Evolutionary conservation across 2,888 invertebrate genomes (phyloP).

Genomic region (Andrena hattorfiana): DNA sequence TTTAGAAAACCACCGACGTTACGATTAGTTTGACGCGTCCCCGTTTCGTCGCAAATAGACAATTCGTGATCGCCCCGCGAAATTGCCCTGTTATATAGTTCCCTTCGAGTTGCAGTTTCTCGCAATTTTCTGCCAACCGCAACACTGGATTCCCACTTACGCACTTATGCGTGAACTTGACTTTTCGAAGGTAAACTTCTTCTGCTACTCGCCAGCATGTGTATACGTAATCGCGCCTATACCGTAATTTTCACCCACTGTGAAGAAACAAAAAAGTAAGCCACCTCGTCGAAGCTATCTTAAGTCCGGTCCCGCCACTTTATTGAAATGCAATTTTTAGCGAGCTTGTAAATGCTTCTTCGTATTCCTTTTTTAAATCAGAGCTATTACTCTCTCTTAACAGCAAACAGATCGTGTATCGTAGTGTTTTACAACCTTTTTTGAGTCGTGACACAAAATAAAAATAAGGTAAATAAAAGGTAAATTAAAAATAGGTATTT

Average conservation of each 20-base stretch:
- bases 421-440: no score
- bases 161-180: conserved; percentile 72
- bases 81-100: conserved; percentile 49
- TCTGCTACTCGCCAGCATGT: conserved; percentile 16
- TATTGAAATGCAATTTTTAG: neutral
- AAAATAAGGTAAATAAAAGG: no score
- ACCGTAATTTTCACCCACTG: conserved; percentile 30
- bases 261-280: neutral
- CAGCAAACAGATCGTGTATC: no score
- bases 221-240: conserved; percentile 39
- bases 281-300: neutral
- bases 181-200: conserved; percentile 64
- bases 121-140: conserved; percentile 61
- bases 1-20: conserved; percentile 33
- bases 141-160: conserved; percentile 65
- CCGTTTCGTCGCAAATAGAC: conserved; percentile 43
- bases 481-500: no score
- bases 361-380: neutral
- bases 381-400: no score
- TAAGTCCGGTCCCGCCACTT: neutral
- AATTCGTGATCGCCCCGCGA: conserved; percentile 45
- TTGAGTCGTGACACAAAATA: no score
- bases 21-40: conserved; percentile 47
- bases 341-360: no score
- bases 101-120: conserved; percentile 57